Base-by-base conservation (phyloP, 2,888 invertebrate genomes). In the Cephus rjabovi region DNA sequence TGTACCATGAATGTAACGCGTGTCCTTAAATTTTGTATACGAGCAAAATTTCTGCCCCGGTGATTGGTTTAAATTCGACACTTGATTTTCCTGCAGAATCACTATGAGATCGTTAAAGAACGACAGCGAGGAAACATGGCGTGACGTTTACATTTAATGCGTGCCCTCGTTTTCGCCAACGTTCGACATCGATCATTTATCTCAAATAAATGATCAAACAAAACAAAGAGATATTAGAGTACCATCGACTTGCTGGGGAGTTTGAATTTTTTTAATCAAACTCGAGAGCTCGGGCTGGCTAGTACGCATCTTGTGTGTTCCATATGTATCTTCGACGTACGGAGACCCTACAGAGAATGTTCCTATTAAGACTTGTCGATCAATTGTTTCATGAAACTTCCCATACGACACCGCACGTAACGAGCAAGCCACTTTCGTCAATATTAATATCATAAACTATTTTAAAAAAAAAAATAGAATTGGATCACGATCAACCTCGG, bases 271-370 rank as follows among this genome's bases (percentile, higher is more conserved):
- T 74, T 70, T 75, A 77, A 86, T 83, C 87, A 88, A 86, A 87
- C 87, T 86, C 86, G 83, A 86, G 83, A 86, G 83, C 88, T 88
- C 88, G 88, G 86, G 84, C 81, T 84, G 86, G 88, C 86, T 83
- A 85, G 86, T 88, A 88, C 86, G 56, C 56, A 82, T 76, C 79
- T 40, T 76, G 70, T 69, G 75, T 83, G 79, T 81, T 71, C 23
- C 71, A 34, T 33, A 34, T 71, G 71, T 71, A 34, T 33, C 34
- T 15, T 71, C 34, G 71, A 71, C 34, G 71, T 34, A 56, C 0
- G 56, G 70, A 33, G 12, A 71, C 15, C 34, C 71, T 71, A 69
- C 74, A 40, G 85, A 86, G 81, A 85, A 86, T 83, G 83, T 84
- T 85, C 83, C 76, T 56, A 73, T 34, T 74, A 56, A 56, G 56